Evolutionary conservation across 1,140 invertebrate species (phyloP).

Genomic region (Drosophila gunungcola): DNA sequence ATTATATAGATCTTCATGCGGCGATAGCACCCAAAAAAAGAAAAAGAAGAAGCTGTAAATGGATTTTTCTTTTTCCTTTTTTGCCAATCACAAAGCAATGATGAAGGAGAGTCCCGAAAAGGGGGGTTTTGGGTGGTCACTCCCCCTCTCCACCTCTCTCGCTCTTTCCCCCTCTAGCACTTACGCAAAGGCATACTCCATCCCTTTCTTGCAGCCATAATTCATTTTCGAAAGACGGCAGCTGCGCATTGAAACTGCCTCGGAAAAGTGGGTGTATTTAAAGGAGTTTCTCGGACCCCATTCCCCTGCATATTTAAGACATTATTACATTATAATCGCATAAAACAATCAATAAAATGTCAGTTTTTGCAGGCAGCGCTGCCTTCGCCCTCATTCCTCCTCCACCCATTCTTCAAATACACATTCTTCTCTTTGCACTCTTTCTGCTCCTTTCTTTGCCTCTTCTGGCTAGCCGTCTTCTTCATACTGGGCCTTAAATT

Average conservation of each 20-base stretch:
- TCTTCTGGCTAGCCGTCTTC: conserved; percentile 19
- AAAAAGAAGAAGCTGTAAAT: conserved; percentile 42
- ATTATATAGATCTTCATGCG: conserved; percentile 30
- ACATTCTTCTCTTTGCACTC: background rate
- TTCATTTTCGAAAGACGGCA: conserved; percentile 66
- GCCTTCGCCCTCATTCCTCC: conserved; percentile 5
- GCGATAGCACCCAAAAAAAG: conserved; percentile 18
- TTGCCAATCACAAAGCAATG: conserved; percentile 69
- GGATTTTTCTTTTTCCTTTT: conserved; percentile 46
- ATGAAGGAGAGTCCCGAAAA: conserved; percentile 48
- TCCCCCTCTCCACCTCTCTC: conserved; percentile 13
- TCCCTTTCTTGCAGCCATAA: conserved; percentile 37
- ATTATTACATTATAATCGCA: conserved; percentile 84
- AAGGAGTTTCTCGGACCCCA: conserved; percentile 9
- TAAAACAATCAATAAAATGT: conserved; percentile 84
- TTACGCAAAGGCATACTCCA: background rate
- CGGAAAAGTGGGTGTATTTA: conserved; percentile 18
- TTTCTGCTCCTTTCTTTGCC: conserved; percentile 7
- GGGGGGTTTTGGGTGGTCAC: conserved; percentile 2
- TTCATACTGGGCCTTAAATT: conserved; percentile 44
- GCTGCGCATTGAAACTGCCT: conserved; percentile 65
- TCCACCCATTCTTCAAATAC: background rate
- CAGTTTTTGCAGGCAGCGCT: conserved; percentile 56
- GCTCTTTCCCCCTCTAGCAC: background rate
- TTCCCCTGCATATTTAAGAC: conserved; percentile 73